Base-by-base conservation (phyloP, 2,797 vertebrate species). In the Parauchenoglanis ngamensis region DNA sequence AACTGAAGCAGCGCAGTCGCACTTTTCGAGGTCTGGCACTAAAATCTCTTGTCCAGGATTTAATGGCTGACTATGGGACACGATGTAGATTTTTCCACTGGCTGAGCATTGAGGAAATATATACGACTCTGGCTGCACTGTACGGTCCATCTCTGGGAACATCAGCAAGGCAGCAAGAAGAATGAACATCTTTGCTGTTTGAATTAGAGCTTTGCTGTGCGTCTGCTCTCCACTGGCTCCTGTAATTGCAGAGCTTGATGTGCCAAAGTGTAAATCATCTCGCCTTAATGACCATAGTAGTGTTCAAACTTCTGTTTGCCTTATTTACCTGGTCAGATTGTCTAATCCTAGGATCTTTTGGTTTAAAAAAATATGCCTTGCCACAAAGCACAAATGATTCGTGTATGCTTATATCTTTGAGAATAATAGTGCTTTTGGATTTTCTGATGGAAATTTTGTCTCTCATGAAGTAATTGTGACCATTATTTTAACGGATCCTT, bases 201-300 rank as follows among this genome's bases (percentile, higher is more conserved):
- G 75, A 90, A 63, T 52, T 54, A 40, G 31, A 54, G 80, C 85
- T 73, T 91, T 89, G 35, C 88, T 87, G 84, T 92, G 90, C 89
- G 89, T 89, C 72, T 68, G 91, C 90, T 94, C 94, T 94, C 94
- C 92, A 88, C 94, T 92, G 92, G 92, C 92, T 94, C 93, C 92
- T 93, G 90, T 96, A 95, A 95, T 96, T 95, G 94, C 94, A 95
- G 94, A 88, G 15, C 63, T 94, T 94, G 93, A 93, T 92, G 94
- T 95, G 95, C 92, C 93, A 94, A 89, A 91, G 89, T 92, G 90
- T 93, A 87, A 81, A 73, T 91, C 91, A 90, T 89, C 91, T 87
- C 89, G 85, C 93, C 92, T 92, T 91, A 90, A 93, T n/a, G 46
- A 63, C 76, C 35, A 40, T 68, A 85, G 31, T 15, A 46, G 21